Percentiles rank a stretch among this genome's conserved stretches.
Evolutionary conservation across 2,113 vertebrate genomes (phyloP).

Genomic region (Amphiprion percula): DNA sequence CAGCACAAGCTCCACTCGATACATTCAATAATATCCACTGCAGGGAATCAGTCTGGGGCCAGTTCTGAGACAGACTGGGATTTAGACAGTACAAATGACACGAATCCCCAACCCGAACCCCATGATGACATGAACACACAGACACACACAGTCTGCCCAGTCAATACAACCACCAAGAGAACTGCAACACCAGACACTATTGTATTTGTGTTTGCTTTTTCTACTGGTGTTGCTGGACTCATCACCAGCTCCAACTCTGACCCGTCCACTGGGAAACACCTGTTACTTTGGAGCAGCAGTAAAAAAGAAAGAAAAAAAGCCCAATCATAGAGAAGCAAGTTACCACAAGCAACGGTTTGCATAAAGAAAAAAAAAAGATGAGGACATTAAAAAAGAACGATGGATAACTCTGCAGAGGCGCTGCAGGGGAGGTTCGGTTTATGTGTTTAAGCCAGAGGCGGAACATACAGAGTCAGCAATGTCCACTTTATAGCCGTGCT

Average conservation of each 20-base stretch:
- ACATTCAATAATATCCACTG: constrained; percentile 13
- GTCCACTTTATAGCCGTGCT: constrained; percentile 48
- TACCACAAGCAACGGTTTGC: neutral
- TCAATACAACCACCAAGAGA: neutral
- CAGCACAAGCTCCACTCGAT: neutral
- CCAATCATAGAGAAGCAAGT: neutral
- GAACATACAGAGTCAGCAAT: constrained; percentile 50
- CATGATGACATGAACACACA: neutral
- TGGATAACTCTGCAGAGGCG: constrained; percentile 33
- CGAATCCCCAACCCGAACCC: neutral
- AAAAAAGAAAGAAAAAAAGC: neutral
- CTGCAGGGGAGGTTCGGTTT: constrained; percentile 11
- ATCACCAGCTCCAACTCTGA: neutral
- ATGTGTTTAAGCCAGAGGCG: constrained; percentile 33
- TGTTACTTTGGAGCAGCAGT: constrained; percentile 10
- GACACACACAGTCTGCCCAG: neutral
- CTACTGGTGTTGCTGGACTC: neutral
- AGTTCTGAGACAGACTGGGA: neutral
- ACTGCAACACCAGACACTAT: neutral
- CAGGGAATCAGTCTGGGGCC: constrained; percentile 16
- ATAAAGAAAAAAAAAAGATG: neutral
- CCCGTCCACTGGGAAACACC: constrained; percentile 14
- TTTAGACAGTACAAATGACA: constrained; percentile 21
- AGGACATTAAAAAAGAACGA: neutral
- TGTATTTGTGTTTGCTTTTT: neutral